Evolutionary conservation across 2,888 invertebrate species (phyloP).

Genomic region (Noctua comes): DNA sequence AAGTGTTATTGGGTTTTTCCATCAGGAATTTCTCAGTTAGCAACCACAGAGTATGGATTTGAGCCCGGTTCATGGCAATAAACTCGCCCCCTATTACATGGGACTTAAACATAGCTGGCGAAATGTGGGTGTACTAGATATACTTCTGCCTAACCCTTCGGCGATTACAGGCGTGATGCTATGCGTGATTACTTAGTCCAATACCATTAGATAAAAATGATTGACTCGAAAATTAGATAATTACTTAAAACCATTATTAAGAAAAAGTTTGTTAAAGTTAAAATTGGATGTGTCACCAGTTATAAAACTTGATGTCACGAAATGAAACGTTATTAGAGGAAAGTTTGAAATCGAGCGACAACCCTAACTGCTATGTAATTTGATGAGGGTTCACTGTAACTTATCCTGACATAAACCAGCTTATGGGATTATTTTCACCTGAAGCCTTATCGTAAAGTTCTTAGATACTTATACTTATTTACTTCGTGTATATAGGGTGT

Average conservation of each 20-base stretch:
- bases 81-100: too few species aligned
- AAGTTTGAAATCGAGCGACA: not conserved
- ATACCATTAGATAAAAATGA: not conserved
- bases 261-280: not conserved
- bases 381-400: slow-evolving; percentile 12
- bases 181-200: too few species aligned
- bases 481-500: not conserved
- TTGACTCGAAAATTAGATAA: not conserved
- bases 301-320: not conserved
- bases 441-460: not conserved
- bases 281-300: not conserved
- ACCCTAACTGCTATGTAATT: not conserved
- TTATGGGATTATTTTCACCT: slow-evolving; percentile 7
- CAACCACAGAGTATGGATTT: too few species aligned
- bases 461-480: not conserved
- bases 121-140: too few species aligned
- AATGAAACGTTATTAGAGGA: slow-evolving; percentile 4
- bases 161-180: too few species aligned
- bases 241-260: not conserved
- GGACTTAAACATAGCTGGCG: too few species aligned
- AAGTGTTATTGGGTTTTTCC: too few species aligned
- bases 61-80: too few species aligned
- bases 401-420: not conserved
- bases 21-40: too few species aligned
- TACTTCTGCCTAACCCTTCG: too few species aligned